These are phyloP conservation scores for Trichopria drosophilae DNA, from an alignment of 2,888 invertebrate species.

Conservation along the genomic window DNA sequence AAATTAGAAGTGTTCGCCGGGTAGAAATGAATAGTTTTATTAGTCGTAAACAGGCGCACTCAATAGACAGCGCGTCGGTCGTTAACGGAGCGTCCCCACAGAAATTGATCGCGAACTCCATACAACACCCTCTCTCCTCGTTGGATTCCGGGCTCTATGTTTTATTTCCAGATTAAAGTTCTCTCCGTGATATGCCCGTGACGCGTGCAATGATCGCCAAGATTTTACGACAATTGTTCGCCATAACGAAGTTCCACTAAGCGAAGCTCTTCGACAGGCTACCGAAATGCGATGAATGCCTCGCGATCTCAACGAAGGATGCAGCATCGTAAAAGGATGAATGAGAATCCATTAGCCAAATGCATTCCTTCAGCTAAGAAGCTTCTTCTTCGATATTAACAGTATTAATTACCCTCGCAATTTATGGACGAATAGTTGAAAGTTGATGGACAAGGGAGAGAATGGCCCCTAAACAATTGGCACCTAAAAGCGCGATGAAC, in stretches of 20 bases:
- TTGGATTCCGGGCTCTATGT: constrained; percentile 5
- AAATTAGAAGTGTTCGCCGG: background rate
- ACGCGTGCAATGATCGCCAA: constrained; percentile 15
- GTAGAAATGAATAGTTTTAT: constrained; percentile 26
- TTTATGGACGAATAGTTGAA: too few species aligned
- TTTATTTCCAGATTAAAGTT: constrained; percentile 27
- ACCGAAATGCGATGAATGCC: constrained; percentile 23
- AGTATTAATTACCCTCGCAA: too few species aligned
- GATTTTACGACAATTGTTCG: constrained; percentile 43
- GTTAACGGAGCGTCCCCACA: constrained; percentile 9
- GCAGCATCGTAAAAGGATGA: constrained; percentile 42
- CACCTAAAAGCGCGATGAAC: too few species aligned
- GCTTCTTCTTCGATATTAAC: too few species aligned
- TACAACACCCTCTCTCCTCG: background rate
- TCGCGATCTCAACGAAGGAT: constrained; percentile 16
- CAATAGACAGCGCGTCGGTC: constrained; percentile 10
- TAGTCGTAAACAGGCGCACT: constrained; percentile 20
- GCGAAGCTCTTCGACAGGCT: constrained; percentile 8
- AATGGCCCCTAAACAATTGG: too few species aligned
- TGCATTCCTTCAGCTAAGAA: too few species aligned
- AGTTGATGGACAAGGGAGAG: too few species aligned
- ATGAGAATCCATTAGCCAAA: constrained; percentile 46
- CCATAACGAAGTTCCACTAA: constrained; percentile 42
- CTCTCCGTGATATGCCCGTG: constrained; percentile 1
- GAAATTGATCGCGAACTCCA: constrained; percentile 22